A percentile compares a stretch with the other conserved stretches of the same genome.
These are phyloP conservation scores for Vipera ursinii DNA, from an alignment of 2,797 vertebrate genomes.

Conservation along the genomic window DNA sequence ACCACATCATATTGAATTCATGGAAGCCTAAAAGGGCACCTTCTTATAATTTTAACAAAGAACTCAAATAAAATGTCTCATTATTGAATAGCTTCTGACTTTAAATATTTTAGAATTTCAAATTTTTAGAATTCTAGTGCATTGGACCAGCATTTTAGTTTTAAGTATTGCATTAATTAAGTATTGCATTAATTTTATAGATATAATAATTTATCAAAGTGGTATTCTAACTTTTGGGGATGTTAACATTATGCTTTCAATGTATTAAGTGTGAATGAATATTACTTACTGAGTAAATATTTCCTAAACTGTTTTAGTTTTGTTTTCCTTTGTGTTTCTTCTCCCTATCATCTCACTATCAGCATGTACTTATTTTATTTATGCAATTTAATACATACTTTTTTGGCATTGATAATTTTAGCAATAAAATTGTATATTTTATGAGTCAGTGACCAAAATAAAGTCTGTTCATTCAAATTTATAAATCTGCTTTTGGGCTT, in stretches of 20 bases:
- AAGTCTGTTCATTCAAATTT: background rate
- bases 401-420: background rate
- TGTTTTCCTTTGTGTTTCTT: background rate
- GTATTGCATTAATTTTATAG: too few relatives aligned
- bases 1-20: background rate
- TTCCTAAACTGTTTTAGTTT: background rate
- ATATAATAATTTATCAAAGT: background rate
- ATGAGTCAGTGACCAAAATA: background rate
- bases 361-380: background rate
- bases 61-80: background rate
- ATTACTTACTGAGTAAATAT: background rate
- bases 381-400: background rate
- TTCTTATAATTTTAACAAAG: background rate
- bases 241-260: background rate
- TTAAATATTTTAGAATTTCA: background rate
- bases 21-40: background rate
- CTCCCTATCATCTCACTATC: background rate
- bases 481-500: constrained; percentile 11
- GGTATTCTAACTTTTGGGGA: background rate
- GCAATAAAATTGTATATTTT: background rate
- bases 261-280: background rate
- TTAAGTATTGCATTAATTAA: too few relatives aligned
- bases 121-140: background rate
- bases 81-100: background rate
- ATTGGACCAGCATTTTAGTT: background rate